Evolutionary conservation across 1,140 invertebrate genomes (phyloP).

Genomic region (Vanessa tameamea): DNA sequence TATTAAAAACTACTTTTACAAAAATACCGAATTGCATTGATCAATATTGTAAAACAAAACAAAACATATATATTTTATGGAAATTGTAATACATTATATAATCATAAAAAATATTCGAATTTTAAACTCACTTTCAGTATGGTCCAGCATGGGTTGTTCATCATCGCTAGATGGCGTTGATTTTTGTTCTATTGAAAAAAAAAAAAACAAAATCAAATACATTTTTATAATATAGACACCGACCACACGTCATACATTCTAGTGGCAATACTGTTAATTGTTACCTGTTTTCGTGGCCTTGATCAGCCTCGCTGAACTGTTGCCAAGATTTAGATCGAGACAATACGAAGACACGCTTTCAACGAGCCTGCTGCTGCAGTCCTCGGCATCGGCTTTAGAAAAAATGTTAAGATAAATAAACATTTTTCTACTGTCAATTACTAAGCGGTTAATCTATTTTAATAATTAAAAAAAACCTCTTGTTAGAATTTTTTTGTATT

Average conservation of each 20-base stretch:
- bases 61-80: too few species aligned
- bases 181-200: conserved; percentile 51
- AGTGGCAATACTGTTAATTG: background rate
- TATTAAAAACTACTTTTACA: too few species aligned
- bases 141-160: conserved; percentile 55
- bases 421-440: too few species aligned
- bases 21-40: too few species aligned
- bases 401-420: background rate
- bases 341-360: conserved; percentile 78
- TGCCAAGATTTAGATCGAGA: conserved; percentile 70
- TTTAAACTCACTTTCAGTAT: conserved; percentile 52
- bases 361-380: conserved; percentile 50
- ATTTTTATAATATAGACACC: background rate
- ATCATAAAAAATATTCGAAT: background rate
- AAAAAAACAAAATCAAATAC: background rate
- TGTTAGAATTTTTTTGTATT: too few species aligned
- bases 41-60: too few species aligned
- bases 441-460: too few species aligned
- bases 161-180: conserved; percentile 53
- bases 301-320: conserved; percentile 70
- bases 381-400: conserved; percentile 40
- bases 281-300: conserved; percentile 70
- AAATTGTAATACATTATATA: too few species aligned
- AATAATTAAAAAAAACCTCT: background rate
- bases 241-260: too few species aligned